phyloP scores from a whole-genome alignment of 2,113 vertebrate species.

The Zosterops lateralis region DNA sequence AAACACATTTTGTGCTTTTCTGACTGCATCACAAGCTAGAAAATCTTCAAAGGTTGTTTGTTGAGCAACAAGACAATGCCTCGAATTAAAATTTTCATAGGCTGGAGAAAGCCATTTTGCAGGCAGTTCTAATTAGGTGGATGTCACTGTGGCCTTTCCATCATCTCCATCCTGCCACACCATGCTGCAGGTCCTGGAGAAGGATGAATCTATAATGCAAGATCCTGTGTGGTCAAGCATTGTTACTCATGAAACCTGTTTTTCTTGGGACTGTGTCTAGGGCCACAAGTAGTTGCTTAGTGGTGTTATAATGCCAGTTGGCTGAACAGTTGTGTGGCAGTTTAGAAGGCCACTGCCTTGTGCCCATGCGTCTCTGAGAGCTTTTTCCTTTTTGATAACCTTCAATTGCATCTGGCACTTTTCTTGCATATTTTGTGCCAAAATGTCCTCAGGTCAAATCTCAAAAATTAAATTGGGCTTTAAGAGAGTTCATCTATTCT shows the following conservation, averaged over 20 bases:
- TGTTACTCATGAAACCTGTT: neutral
- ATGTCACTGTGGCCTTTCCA: neutral
- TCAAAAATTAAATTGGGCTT: neutral
- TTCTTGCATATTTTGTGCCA: neutral
- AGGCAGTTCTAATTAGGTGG: neutral
- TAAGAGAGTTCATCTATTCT: neutral
- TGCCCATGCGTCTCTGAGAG: neutral
- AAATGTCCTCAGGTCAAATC: neutral
- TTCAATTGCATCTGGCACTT: neutral
- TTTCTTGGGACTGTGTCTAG: neutral
- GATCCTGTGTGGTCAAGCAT: fast-evolving
- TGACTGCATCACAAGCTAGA: neutral
- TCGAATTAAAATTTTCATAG: neutral
- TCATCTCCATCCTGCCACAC: neutral
- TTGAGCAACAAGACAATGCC: neutral
- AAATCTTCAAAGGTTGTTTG: neutral
- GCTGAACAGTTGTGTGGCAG: neutral
- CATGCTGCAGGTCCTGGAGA: neutral
- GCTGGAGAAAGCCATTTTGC: neutral
- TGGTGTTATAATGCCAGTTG: neutral
- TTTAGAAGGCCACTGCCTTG: neutral
- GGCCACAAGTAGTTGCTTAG: neutral
- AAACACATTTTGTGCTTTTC: neutral
- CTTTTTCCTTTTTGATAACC: neutral
- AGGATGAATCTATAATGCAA: fast-evolving